Evolutionary conservation across 2,888 invertebrate genomes (phyloP), one percentile per base, ranked within the genome.

Genomic region (Tachystola acroxantha): DNA sequence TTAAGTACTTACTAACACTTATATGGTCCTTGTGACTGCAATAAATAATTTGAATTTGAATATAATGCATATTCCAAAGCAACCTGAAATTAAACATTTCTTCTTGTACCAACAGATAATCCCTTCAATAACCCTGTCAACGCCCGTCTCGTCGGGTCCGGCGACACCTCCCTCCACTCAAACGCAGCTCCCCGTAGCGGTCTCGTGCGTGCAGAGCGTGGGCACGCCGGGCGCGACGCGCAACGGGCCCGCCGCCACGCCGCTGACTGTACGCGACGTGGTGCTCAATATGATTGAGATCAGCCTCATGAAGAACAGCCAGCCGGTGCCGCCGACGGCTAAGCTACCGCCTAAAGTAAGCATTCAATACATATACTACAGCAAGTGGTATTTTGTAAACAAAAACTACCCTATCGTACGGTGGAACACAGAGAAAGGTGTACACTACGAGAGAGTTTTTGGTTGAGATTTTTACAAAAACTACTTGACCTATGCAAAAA

Each of bases 201-300:
- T 5, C 6, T 9, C 22, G 22, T 5, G 22, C 2, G 22, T 5
- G 2, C 7, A 9, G 26, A 25, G 40, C 7, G 41, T 64, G 58
- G 12, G 53, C 34, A 60, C 39, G 7, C 32, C 81, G 63, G 63
- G 57, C 13, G 42, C 43, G 39, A 44, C 46, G 7, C 50, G 66
- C 10, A 66, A 69, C 48, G 67, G 64, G 3, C 57, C 64, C 22
- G 47, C 43, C 54, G 69, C 24, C 64, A 42, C 90, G 40, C 91
- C 92, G 12, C 84, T 93, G 41, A 94, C 94, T 34, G 94, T 96
- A 11, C 91, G 94, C 50, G 96, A 96, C 70, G 90, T 95, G 38
- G 92, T 96, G 68, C 88, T 92, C 50, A 94, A 94, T 56, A 93
- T 96, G 39, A 96, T 96, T 42, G 96, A 96, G 73, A 90, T 92